Evolutionary conservation across 2,113 vertebrate species (phyloP), one percentile per base, ranked within the genome.

Genomic region (Connochaetes taurinus): DNA sequence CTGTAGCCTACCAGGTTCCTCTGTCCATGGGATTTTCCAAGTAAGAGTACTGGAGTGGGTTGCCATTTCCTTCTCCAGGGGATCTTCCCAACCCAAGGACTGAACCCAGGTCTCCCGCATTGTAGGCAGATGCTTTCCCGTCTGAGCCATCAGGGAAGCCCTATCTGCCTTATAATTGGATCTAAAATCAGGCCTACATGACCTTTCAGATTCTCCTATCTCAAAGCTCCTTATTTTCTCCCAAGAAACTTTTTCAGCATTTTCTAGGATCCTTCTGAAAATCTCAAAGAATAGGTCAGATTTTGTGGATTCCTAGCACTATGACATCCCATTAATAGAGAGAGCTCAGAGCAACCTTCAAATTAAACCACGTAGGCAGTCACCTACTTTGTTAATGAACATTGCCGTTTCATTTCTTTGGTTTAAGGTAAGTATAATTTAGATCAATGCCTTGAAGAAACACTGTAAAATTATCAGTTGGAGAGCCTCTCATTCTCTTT

Each of bases 391-490:
- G 87, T 62, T 90, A 82, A 74, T 74, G 88, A 92, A 47, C 23
- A 17, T 50, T 45, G 43, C 33, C 50, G 3, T 90, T 81, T 83
- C 84, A n/a, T 92, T 81, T 83, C 80, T 31, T 50, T 62, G 53
- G 62, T 57, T 94, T 23, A 13, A 91, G n/a, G 67, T 95, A 84
- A 94, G 43, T 82, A 50, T 92, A 53, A 95, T 93, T 88, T 83
- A 94, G 60, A 89, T 60, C 78, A 90, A 45, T 91, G 90, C 67
- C 87, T 87, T n/a, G 17, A 96, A 88, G 90, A 76, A 91, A 71
- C 53, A 50, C 14, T 94, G 52, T 80, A 80, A 80, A 55, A 15
- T 91, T 29, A 81, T 78, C 74, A 17, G 71, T 80, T 45, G 90
- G 58, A 92, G 50, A 88, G 36, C 15, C 58, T 84, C 50, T 6